A percentile compares a stretch with the other conserved stretches of the same genome.
phyloP scores from a whole-genome alignment of 2,888 invertebrate species.

The Drosophila testacea region DNA sequence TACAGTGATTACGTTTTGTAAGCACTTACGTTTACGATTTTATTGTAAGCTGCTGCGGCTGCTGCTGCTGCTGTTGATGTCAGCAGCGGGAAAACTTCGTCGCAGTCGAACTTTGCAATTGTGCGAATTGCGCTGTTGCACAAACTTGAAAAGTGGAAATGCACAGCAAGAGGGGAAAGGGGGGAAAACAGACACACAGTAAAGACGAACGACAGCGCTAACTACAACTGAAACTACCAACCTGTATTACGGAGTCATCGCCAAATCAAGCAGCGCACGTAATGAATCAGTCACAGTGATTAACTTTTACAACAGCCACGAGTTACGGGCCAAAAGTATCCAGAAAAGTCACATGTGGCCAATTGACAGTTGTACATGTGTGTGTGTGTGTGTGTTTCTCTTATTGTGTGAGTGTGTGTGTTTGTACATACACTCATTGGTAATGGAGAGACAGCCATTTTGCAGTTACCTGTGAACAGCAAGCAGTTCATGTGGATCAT shows the following conservation, averaged over 20 bases:
- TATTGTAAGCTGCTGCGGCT: conserved; percentile 59
- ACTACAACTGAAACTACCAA: conserved; percentile 22
- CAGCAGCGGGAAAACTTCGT: conserved; percentile 38
- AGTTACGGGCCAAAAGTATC: conserved; percentile 43
- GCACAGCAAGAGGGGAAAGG: conserved; percentile 48
- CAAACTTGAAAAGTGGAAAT: conserved; percentile 67
- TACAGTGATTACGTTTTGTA: conserved; percentile 79
- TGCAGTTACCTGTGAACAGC: background rate
- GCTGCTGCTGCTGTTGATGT: conserved; percentile 28
- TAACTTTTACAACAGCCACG: conserved; percentile 63
- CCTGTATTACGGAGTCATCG: conserved; percentile 47
- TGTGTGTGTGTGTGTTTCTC: too few relatives aligned
- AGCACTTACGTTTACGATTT: conserved; percentile 72
- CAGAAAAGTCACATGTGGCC: conserved; percentile 53
- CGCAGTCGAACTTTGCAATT: conserved; percentile 63
- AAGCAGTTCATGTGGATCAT: conserved; percentile 16
- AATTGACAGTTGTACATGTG: conserved; percentile 35
- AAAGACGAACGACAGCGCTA: conserved; percentile 27
- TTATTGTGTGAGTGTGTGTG: background rate
- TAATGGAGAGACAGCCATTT: conserved; percentile 4
- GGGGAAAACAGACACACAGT: conserved; percentile 28
- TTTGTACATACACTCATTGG: background rate
- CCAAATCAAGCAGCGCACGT: conserved; percentile 71
- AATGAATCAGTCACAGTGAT: conserved; percentile 77
- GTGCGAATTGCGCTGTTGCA: conserved; percentile 60